Conservation (phyloP, 2,888 invertebrate species). For the Tineola bisselliella region DNA sequence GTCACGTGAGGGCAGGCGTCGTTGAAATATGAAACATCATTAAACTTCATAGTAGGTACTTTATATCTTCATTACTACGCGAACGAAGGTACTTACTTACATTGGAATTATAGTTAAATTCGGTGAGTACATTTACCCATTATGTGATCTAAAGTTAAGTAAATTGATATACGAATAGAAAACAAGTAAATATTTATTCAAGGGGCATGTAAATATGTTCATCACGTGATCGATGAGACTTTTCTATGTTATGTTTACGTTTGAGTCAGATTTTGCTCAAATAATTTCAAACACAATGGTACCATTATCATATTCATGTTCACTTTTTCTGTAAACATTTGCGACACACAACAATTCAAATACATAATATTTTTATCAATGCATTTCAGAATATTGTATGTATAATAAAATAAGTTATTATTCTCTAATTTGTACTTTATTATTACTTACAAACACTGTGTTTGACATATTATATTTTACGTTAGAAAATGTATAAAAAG, state of each 20-base stretch:
- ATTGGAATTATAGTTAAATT: not conserved
- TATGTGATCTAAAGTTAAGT: not conserved
- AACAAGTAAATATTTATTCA: slow-evolving; percentile 26
- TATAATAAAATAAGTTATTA: not conserved
- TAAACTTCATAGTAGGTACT: no score
- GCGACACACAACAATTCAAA: not conserved
- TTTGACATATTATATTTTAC: not conserved
- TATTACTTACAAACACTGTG: not conserved
- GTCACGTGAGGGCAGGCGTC: no score
- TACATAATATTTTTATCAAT: not conserved
- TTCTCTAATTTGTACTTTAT: not conserved
- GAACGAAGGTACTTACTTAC: not conserved
- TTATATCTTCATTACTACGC: no score
- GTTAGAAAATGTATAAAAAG: not conserved
- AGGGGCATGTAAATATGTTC: slow-evolving; percentile 15
- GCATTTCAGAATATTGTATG: not conserved
- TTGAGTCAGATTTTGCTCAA: not conserved
- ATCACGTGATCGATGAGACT: slow-evolving; percentile 13
- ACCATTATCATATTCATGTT: not conserved
- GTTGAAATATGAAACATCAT: no score
- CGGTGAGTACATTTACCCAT: not conserved
- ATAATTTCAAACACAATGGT: slow-evolving; percentile 6
- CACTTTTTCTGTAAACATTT: not conserved
- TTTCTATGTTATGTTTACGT: not conserved
- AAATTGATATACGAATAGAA: slow-evolving; percentile 15